These are phyloP conservation scores for Oreochromis spilurus DNA, from an alignment of 2,113 vertebrate genomes.

Conservation along the genomic window DNA sequence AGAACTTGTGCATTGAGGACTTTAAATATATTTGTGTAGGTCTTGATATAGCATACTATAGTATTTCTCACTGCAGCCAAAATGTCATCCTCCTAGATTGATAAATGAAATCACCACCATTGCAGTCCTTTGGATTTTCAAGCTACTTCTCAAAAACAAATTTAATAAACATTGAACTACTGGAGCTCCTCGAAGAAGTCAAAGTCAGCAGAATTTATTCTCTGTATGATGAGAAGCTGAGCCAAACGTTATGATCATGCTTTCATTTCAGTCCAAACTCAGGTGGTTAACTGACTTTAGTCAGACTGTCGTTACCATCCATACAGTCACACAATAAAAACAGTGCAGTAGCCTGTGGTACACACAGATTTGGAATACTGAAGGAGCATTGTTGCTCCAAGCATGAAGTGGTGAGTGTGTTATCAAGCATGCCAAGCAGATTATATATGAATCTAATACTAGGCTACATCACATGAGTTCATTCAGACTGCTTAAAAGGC, in stretches of 20 bases:
- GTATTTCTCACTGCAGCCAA: background rate
- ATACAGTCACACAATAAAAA: background rate
- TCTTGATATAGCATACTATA: background rate
- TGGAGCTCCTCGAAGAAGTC: background rate
- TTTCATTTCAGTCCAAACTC: background rate
- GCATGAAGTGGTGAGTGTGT: background rate
- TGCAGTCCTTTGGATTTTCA: background rate
- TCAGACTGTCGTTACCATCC: background rate
- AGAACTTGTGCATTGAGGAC: background rate
- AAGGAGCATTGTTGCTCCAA: background rate
- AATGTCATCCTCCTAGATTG: background rate
- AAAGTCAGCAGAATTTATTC: background rate
- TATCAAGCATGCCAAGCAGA: slow-evolving; percentile 9
- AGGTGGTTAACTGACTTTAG: background rate
- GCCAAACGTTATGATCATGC: background rate
- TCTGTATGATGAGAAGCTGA: background rate
- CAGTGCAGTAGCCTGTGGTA: background rate
- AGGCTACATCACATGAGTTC: slow-evolving; percentile 24
- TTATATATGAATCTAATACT: slow-evolving; percentile 14
- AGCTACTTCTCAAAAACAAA: background rate
- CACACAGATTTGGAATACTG: background rate
- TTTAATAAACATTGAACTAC: background rate
- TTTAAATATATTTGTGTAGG: background rate
- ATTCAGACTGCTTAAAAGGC: slow-evolving; percentile 3
- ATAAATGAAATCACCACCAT: background rate